These are phyloP conservation scores for Nomia melanderi DNA, from an alignment of 1,140 invertebrate species.

Conservation along the genomic window DNA sequence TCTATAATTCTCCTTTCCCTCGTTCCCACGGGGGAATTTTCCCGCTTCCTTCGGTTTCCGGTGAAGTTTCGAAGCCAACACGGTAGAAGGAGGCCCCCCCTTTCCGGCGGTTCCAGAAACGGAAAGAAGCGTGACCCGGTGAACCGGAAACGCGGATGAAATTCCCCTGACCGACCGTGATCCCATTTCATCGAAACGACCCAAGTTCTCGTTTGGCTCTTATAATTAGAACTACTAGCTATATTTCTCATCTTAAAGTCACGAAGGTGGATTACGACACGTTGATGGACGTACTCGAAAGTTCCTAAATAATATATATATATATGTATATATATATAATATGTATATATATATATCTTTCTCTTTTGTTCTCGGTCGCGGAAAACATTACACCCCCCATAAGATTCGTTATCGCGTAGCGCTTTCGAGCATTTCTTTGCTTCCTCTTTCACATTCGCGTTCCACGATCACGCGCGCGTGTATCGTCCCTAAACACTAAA, in stretches of 20 bases:
- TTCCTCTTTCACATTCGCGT: background rate
- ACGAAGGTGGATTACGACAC: slow-evolving; percentile 49
- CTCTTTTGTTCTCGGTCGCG: background rate
- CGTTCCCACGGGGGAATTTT: too few relatives aligned
- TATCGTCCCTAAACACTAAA: slow-evolving; percentile 13
- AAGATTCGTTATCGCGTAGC: background rate
- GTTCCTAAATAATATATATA: slow-evolving; percentile 37
- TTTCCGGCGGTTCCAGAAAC: slow-evolving; percentile 1
- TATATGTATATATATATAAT: slow-evolving; percentile 21
- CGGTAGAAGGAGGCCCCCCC: too few relatives aligned
- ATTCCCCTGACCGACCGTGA: background rate
- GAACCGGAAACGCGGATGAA: slow-evolving; percentile 17
- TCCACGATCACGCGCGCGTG: slow-evolving; percentile 19
- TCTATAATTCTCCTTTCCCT: background rate
- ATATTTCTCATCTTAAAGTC: slow-evolving; percentile 39
- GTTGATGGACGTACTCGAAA: slow-evolving; percentile 46
- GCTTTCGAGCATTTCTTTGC: slow-evolving; percentile 11
- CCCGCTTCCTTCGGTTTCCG: too few relatives aligned
- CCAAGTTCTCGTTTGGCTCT: slow-evolving; percentile 46
- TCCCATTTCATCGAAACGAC: slow-evolving; percentile 44
- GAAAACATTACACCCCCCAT: slow-evolving; percentile 27
- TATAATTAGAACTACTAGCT: slow-evolving; percentile 57
- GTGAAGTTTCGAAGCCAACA: too few relatives aligned
- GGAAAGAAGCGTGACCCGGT: background rate
- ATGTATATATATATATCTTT: slow-evolving; percentile 5